Evolutionary conservation across 92 coral and sea anemone genomes (phyloP).

Genomic region (Diadumene lineata): DNA sequence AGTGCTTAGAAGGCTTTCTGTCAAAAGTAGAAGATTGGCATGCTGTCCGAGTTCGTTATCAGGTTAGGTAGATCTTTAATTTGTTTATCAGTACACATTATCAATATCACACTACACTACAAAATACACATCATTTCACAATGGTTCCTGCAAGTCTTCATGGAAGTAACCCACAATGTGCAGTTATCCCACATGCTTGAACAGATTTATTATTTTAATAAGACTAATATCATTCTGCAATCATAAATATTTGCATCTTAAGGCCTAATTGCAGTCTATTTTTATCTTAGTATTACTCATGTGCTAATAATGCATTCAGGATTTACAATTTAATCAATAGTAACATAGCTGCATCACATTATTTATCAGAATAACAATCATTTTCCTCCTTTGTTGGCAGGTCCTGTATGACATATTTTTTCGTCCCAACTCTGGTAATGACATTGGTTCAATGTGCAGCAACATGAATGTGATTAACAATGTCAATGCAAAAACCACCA

Average conservation of each 20-base stretch:
- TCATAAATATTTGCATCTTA: too few species aligned
- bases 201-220: too few species aligned
- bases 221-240: too few species aligned
- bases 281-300: too few species aligned
- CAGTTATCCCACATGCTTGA: too few species aligned
- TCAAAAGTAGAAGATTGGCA: conserved; percentile 65
- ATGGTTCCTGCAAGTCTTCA: too few species aligned
- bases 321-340: not conserved
- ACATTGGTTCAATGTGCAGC: conserved; percentile 56
- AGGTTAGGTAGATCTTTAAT: conserved; percentile 20
- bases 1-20: conserved; percentile 40
- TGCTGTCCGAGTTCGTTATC: conserved; percentile 42
- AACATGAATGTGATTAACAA: conserved; percentile 58
- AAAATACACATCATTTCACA: too few species aligned
- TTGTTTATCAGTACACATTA: not conserved
- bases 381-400: conserved; percentile 18
- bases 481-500: conserved; percentile 61
- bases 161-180: too few species aligned
- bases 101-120: not conserved
- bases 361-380: not conserved
- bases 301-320: too few species aligned
- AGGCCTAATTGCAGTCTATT: too few species aligned
- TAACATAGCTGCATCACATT: not conserved
- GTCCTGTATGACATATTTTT: conserved; percentile 37
- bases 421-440: conserved; percentile 11